Percentiles rank a stretch among this genome's conserved stretches.
phyloP scores from a whole-genome alignment of 2,797 vertebrate genomes.

The Brachyalestes nurse region DNA sequence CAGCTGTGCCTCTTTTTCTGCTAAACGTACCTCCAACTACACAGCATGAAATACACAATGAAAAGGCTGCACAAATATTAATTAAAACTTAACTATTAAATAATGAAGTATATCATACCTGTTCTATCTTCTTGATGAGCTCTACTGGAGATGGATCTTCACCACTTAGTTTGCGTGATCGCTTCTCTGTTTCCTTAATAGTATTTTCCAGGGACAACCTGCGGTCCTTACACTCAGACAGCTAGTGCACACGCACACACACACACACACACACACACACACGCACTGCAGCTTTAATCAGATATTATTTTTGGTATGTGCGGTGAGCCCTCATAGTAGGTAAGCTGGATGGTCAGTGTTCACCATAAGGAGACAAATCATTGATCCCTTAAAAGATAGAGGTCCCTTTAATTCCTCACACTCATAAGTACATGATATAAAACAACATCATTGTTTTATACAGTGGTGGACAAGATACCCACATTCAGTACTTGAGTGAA shows the following conservation, averaged over 20 bases:
- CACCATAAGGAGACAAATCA: too few species aligned
- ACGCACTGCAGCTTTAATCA: neutral
- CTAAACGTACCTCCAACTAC: conserved; percentile 85
- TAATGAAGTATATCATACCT: conserved; percentile 71
- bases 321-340: too few species aligned
- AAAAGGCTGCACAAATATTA: neutral
- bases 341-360: too few species aligned
- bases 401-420: too few species aligned
- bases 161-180: conserved; percentile 75
- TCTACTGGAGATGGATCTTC: conserved; percentile 80
- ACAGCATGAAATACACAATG: conserved; percentile 1
- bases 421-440: too few species aligned
- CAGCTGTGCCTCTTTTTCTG: conserved; percentile 82
- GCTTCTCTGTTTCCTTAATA: conserved; percentile 64
- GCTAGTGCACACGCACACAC: conserved; percentile 69
- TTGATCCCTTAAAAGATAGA: too few species aligned
- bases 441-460: too few species aligned
- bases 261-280: conserved; percentile 14
- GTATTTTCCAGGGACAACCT: conserved; percentile 74
- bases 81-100: too few species aligned
- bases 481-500: too few species aligned
- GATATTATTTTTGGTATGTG: neutral
- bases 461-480: too few species aligned
- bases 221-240: conserved; percentile 85
- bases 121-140: conserved; percentile 84